These are phyloP conservation scores for Hofmannophila pseudospretella DNA, from an alignment of 2,888 invertebrate genomes.

Conservation along the genomic window DNA sequence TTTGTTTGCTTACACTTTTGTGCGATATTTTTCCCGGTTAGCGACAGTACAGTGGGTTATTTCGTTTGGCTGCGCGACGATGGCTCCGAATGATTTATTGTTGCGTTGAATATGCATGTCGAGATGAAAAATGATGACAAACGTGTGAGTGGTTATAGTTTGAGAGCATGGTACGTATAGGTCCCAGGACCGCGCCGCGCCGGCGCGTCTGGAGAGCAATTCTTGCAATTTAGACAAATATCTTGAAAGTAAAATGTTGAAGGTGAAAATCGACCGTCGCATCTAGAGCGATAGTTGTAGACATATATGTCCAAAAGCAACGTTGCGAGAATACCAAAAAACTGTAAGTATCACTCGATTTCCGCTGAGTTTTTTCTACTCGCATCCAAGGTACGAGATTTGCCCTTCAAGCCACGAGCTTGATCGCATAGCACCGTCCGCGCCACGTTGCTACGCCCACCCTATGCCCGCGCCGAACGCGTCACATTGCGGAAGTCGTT, in stretches of 20 bases:
- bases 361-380: no score
- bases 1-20: slow-evolving; percentile 67
- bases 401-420: no score
- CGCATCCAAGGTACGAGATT: no score
- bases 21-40: slow-evolving; percentile 56
- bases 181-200: slow-evolving; percentile 12
- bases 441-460: slow-evolving; percentile 12
- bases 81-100: slow-evolving; percentile 69
- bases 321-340: no score
- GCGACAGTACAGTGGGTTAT: slow-evolving; percentile 63
- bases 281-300: no score
- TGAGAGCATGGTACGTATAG: slow-evolving; percentile 16
- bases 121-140: slow-evolving; percentile 72
- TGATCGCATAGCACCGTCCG: no score
- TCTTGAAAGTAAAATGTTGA: no score
- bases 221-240: no score
- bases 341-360: no score
- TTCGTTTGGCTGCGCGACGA: slow-evolving; percentile 56
- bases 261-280: no score
- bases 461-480: slow-evolving; percentile 27
- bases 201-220: no score
- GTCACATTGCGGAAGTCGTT: slow-evolving; percentile 63
- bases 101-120: slow-evolving; percentile 75
- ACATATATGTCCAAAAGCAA: no score
- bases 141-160: slow-evolving; percentile 47